phyloP scores from a whole-genome alignment of 2,797 vertebrate genomes.

The Selene dorsalis region DNA sequence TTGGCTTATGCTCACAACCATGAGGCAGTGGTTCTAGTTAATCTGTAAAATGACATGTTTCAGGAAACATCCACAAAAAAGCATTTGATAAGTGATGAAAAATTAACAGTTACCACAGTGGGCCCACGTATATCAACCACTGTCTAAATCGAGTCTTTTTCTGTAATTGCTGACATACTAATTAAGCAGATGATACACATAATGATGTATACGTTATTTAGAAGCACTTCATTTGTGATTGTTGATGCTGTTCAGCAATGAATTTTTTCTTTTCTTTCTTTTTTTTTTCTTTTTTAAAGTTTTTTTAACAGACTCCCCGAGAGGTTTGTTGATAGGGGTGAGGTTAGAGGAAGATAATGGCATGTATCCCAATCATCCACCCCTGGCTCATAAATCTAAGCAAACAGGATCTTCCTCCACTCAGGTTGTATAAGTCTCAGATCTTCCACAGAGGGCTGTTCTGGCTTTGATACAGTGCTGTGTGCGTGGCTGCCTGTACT shows the following conservation, averaged over 20 bases:
- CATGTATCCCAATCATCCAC: constrained; percentile 26
- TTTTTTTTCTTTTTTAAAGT: neutral
- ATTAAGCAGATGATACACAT: neutral
- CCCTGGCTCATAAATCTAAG: constrained; percentile 36
- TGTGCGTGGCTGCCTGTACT: constrained; percentile 44
- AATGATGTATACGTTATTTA: neutral
- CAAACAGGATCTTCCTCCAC: constrained; percentile 51
- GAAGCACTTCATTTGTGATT: neutral
- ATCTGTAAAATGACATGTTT: neutral
- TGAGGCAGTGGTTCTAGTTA: too few species aligned
- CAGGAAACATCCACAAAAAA: neutral
- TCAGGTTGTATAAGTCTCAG: constrained; percentile 48
- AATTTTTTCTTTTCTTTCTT: neutral
- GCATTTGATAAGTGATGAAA: neutral
- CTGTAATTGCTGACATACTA: neutral
- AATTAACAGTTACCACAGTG: neutral
- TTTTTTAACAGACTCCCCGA: neutral
- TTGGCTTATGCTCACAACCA: too few species aligned
- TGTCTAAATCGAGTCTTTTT: neutral
- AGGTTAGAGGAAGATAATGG: constrained; percentile 20
- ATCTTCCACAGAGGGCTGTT: constrained; percentile 50
- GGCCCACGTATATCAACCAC: neutral
- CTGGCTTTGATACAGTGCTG: constrained; percentile 59
- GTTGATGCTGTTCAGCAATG: neutral
- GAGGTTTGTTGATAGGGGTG: neutral